Evolutionary conservation across 2,797 vertebrate genomes (phyloP), one percentile per base, ranked within the genome.

Genomic region (Prunella strophiata): DNA sequence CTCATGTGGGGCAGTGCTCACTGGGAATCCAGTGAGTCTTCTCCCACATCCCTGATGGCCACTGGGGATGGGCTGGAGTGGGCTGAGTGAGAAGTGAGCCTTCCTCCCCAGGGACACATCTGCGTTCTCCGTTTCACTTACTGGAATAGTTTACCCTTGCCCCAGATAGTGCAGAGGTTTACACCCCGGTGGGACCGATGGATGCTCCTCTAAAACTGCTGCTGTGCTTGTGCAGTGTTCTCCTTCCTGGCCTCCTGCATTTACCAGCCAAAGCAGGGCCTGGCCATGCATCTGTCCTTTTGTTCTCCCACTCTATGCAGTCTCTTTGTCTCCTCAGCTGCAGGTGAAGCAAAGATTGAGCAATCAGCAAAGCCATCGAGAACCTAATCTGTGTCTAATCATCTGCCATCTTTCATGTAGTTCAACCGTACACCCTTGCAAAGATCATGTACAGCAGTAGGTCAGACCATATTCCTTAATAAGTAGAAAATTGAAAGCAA

Each of bases 181-280:
- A n/a, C 16, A 50, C 9, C 22, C 25, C 0, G 0, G 5, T 5
- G 10, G 42, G 25, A 62, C 40, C 0, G 1, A 13, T 4, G 2
- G 34, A 23, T 38, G 11, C 4, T 61, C 16, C 54, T 79, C 30
- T 29, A 48, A 62, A 73, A 15, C 21, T 45, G 26, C 25, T 19
- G 5, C 14, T 68, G 34, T 89, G 62, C 59, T 16, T 45, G 23
- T 52, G 40, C 43, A 9, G 0, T 17, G 4, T 59, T 74, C 70
- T 54, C 29, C 25, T 55, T 73, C 40, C 32, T 1, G 0, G 18
- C 16, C 13, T 36, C 9, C 29, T 32, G 34, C 25, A 21, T 5
- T n/a, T 30, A 14, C 51, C 51, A 40, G 16, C 22, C 1, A 0
- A 42, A 40, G 25, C 34, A 62, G 23, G 50, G 21, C 8, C 4